Conservation (phyloP, 2,113 vertebrate genomes). For the Phalacrocorax pelagicus region DNA sequence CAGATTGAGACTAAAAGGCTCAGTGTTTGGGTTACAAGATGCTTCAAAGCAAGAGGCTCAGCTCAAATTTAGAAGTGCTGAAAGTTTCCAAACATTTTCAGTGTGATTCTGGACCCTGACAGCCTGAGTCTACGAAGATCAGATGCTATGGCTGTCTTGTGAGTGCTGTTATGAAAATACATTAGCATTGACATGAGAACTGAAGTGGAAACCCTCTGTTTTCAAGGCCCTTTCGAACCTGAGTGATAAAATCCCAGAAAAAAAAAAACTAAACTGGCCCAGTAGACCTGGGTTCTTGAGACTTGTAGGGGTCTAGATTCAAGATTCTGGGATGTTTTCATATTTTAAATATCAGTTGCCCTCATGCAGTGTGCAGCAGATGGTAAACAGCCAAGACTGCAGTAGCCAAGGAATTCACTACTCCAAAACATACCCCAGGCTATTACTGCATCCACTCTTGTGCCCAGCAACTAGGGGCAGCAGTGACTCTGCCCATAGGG, state of each 20-base stretch:
- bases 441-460: not conserved
- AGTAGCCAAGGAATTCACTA: not conserved
- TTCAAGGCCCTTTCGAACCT: not conserved
- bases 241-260: not conserved
- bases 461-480: not conserved
- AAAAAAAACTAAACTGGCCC: not conserved
- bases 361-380: not conserved
- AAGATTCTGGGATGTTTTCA: not conserved
- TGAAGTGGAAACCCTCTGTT: not conserved
- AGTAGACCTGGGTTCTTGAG: not conserved
- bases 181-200: not conserved
- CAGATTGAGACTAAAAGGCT: not conserved
- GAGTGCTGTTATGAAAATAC: not conserved
- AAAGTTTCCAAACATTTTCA: not conserved
- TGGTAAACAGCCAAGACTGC: not conserved
- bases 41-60: not conserved
- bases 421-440: not conserved
- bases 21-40: not conserved
- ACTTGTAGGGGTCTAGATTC: not conserved
- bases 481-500: not conserved
- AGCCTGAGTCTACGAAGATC: not conserved
- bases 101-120: not conserved
- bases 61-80: not conserved
- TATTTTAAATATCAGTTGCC: not conserved
- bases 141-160: not conserved